phyloP scores from a whole-genome alignment of 2,888 invertebrate species.

The Drosophila nr. medialis region DNA sequence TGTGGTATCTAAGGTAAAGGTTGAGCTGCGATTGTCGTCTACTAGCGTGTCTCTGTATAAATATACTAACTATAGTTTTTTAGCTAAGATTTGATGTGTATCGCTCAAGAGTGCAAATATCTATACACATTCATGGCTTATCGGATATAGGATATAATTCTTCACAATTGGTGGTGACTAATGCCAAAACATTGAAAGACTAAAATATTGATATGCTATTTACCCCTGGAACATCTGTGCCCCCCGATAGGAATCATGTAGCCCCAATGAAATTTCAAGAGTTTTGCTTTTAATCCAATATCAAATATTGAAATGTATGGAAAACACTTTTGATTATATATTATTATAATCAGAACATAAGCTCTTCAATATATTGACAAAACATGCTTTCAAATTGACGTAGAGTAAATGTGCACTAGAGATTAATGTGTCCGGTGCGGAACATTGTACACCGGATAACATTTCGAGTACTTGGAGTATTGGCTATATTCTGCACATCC shows the following conservation, averaged over 20 bases:
- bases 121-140: neutral
- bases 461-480: neutral
- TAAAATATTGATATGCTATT: neutral
- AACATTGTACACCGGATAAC: neutral
- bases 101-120: neutral
- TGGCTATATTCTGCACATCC: constrained; percentile 2
- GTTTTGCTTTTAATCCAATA: neutral
- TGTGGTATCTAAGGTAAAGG: neutral
- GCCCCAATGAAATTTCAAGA: neutral
- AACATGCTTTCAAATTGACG: neutral
- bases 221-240: neutral
- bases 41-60: neutral
- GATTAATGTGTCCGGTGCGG: neutral
- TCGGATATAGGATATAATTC: neutral
- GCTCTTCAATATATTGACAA: too few species aligned
- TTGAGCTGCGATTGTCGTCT: neutral
- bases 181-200: neutral
- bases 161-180: neutral
- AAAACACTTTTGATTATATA: neutral
- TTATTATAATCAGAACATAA: neutral
- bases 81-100: neutral
- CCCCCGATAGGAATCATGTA: neutral
- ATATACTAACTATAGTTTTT: neutral
- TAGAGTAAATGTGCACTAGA: too few species aligned
- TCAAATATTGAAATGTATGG: neutral